These are phyloP conservation scores for Petrocephalus zakoni DNA, from an alignment of 2,113 vertebrate species.

Conservation along the genomic window DNA sequence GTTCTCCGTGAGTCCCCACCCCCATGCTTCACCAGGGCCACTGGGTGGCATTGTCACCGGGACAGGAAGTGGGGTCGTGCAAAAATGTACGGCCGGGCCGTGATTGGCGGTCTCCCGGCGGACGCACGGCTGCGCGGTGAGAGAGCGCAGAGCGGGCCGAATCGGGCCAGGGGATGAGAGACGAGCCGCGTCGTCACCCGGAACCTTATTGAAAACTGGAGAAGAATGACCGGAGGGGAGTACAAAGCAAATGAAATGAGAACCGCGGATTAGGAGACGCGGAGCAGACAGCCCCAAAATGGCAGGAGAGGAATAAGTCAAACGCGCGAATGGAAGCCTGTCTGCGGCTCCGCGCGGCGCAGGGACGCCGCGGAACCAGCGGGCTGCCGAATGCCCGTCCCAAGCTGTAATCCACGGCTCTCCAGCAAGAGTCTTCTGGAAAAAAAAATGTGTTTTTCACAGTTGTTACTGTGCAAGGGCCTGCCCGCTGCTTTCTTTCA, in stretches of 20 bases:
- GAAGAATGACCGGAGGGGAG: conserved; percentile 5
- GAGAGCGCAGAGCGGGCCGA: conserved; percentile 51
- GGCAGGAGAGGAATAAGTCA: conserved; percentile 60
- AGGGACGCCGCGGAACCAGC: conserved; percentile 37
- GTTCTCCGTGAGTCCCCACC: conserved; percentile 39
- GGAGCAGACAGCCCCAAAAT: conserved; percentile 63
- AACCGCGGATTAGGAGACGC: conserved; percentile 51
- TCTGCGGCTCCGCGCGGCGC: conserved; percentile 41
- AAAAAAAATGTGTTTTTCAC: conserved; percentile 55
- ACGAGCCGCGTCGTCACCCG: conserved; percentile 55
- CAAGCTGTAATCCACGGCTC: conserved; percentile 44
- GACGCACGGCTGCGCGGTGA: conserved; percentile 38
- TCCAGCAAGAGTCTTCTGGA: conserved; percentile 44
- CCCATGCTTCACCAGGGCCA: conserved; percentile 47
- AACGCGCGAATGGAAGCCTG: conserved; percentile 53
- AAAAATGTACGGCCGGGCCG: conserved; percentile 67
- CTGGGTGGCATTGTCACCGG: conserved; percentile 71
- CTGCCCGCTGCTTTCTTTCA: conserved; percentile 50
- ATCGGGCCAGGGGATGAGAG: conserved; percentile 49
- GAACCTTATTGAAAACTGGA: conserved; percentile 47
- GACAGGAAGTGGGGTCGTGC: conserved; percentile 67
- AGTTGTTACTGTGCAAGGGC: conserved; percentile 51
- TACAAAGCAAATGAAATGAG: conserved; percentile 19
- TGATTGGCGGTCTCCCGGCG: conserved; percentile 51
- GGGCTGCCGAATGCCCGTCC: conserved; percentile 43